Conservation (phyloP, 2,888 invertebrate genomes). For the Erebia ligea region DNA sequence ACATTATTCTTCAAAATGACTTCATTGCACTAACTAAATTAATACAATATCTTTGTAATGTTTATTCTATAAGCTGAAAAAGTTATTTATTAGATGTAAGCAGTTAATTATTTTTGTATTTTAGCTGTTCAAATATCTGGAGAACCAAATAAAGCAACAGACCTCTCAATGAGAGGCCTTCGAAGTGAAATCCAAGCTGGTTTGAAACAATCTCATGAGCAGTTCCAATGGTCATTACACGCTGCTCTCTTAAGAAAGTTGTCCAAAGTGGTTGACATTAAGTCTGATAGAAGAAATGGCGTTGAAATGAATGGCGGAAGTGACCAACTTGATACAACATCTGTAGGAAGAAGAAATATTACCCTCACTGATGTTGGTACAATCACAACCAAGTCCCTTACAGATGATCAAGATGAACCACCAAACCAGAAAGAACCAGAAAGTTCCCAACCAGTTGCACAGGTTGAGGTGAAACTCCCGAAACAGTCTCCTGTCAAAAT, state of each 20-base stretch:
- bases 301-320: constrained; percentile 72
- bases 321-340: constrained; percentile 57
- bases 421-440: constrained; percentile 42
- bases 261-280: constrained; percentile 75
- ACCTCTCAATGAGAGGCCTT: constrained; percentile 74
- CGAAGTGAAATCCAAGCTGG: constrained; percentile 69
- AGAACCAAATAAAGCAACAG: constrained; percentile 74
- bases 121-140: constrained; percentile 73
- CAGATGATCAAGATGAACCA: constrained; percentile 56
- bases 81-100: no score
- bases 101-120: constrained; percentile 39
- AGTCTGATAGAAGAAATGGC: constrained; percentile 61
- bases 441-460: constrained; percentile 42
- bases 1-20: no score
- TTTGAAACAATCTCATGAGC: constrained; percentile 54
- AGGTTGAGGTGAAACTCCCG: constrained; percentile 30
- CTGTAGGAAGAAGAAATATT: constrained; percentile 54
- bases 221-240: constrained; percentile 73
- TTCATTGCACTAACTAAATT: no score
- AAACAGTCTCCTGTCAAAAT: constrained; percentile 35
- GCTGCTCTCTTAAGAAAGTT: constrained; percentile 72
- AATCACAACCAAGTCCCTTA: constrained; percentile 70
- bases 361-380: constrained; percentile 73
- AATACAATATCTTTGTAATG: no score
- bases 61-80: no score